These are phyloP conservation scores for Montipora foliosa DNA, from an alignment of 64 coral and sea anemone genomes.

Conservation along the genomic window DNA sequence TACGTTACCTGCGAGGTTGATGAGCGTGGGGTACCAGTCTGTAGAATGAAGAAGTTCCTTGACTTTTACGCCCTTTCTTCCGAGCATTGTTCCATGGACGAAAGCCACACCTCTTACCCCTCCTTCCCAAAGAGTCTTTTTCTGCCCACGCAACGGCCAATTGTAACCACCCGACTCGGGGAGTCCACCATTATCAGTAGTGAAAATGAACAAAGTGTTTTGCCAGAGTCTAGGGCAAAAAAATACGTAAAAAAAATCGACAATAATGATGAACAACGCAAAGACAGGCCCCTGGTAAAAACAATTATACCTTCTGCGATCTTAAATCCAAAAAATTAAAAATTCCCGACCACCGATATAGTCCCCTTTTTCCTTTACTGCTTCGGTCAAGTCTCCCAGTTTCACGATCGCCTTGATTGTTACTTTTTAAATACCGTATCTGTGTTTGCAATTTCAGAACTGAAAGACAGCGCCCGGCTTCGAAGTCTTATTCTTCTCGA, in stretches of 20 bases:
- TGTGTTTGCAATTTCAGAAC: no score
- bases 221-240: constrained; percentile 47
- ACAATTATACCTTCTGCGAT: no score
- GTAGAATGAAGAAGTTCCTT: constrained; percentile 67
- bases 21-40: constrained; percentile 76
- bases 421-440: no score
- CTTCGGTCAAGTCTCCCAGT: no score
- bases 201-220: constrained; percentile 64
- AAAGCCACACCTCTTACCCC: constrained; percentile 68
- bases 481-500: no score
- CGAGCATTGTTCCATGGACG: constrained; percentile 63
- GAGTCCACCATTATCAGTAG: constrained; percentile 60
- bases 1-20: constrained; percentile 42
- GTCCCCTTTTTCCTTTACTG: no score
- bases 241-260: background rate
- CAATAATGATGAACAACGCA: no score
- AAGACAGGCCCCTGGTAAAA: no score
- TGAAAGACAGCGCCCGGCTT: no score
- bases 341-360: no score
- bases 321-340: no score
- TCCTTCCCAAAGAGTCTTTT: constrained; percentile 66
- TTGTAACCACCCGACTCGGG: constrained; percentile 55
- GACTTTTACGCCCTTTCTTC: constrained; percentile 25
- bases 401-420: no score
- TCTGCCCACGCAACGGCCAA: constrained; percentile 62